These are phyloP conservation scores for Perizoma affinitatum DNA, from an alignment of 2,888 invertebrate genomes.

Conservation along the genomic window DNA sequence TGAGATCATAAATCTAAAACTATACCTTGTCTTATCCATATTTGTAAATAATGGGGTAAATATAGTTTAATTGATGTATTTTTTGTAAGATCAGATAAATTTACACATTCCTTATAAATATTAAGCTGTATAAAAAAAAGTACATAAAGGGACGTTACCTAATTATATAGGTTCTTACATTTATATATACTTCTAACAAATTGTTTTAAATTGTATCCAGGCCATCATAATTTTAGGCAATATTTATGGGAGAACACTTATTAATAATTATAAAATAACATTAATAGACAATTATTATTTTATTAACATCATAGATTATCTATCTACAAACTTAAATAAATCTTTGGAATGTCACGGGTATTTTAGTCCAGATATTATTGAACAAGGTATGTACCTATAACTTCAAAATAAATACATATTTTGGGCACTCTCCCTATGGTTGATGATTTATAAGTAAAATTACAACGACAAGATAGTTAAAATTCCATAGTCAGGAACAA, in stretches of 20 bases:
- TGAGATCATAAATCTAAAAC: no score
- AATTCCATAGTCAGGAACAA: no score
- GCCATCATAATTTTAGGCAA: conserved; percentile 1
- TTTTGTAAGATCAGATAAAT: no score
- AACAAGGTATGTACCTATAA: not conserved
- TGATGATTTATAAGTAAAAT: no score
- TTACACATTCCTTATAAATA: no score
- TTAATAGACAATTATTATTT: conserved; percentile 59
- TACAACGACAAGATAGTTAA: no score
- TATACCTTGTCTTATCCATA: no score
- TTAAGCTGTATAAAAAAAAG: no score
- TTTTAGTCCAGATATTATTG: not conserved
- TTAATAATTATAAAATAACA: conserved; percentile 43
- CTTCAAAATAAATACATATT: not conserved
- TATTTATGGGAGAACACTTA: conserved; percentile 54
- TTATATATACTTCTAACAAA: not conserved
- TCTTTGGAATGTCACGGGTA: conserved; percentile 56
- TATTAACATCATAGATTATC: conserved; percentile 38
- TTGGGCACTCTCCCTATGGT: not conserved
- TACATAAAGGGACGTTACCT: no score
- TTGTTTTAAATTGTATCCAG: conserved; percentile 1
- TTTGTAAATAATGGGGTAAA: no score
- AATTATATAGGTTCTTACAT: not conserved
- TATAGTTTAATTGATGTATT: no score
- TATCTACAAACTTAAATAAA: conserved; percentile 45